These are phyloP conservation scores for Callosobruchus maculatus DNA, from an alignment of 2,888 invertebrate species.

Conservation along the genomic window DNA sequence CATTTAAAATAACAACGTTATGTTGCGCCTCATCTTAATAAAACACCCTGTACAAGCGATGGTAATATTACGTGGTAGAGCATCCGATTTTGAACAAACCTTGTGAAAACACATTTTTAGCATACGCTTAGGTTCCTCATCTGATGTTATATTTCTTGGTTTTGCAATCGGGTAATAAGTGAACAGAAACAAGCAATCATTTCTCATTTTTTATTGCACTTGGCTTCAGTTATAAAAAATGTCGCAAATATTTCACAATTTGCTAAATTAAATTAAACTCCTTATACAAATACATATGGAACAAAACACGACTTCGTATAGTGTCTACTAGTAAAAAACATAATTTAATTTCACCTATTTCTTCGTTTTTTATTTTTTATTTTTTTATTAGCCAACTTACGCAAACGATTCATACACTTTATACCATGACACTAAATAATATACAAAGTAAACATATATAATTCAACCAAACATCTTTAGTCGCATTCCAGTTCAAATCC, in stretches of 20 bases:
- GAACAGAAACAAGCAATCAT: not conserved
- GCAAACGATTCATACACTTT: not conserved
- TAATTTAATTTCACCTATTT: not conserved
- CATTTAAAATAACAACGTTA: too few species aligned
- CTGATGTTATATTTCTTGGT: too few species aligned
- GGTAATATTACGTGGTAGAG: too few species aligned
- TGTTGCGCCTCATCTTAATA: too few species aligned
- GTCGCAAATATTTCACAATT: constrained; percentile 13
- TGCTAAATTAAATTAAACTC: constrained; percentile 13
- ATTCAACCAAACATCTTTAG: not conserved
- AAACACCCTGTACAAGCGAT: too few species aligned
- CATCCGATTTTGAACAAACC: too few species aligned
- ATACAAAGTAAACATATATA: not conserved
- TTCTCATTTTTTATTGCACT: constrained; percentile 22
- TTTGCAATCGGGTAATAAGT: not conserved
- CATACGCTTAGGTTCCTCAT: too few species aligned
- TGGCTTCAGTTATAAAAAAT: constrained; percentile 25
- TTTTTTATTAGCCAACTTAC: not conserved
- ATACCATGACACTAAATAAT: not conserved
- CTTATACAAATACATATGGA: constrained; percentile 12
- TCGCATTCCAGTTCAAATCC: not conserved
- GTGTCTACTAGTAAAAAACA: constrained; percentile 5
- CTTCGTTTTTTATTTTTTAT: not conserved
- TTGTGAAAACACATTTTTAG: too few species aligned
- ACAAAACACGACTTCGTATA: constrained; percentile 14